Percentiles rank a stretch among this genome's conserved stretches.
Conservation (phyloP, 1,140 invertebrate species). For the Phenacoccus solenopsis region DNA sequence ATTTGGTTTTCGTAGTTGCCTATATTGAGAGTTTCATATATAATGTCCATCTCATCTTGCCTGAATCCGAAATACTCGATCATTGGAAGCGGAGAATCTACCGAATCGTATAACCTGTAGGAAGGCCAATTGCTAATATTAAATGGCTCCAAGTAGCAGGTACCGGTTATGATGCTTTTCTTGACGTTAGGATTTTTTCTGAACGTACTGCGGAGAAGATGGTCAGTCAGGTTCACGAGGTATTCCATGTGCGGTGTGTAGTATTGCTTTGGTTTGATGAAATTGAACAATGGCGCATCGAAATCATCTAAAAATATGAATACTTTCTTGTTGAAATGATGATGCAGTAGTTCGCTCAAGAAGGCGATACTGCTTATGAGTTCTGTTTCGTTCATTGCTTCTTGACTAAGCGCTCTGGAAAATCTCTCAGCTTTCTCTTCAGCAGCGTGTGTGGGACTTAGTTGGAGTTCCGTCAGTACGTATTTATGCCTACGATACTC, state of each 20-base stretch:
- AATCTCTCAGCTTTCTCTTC: no score
- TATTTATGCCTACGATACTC: no score
- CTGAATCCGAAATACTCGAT: neutral
- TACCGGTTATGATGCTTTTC: neutral
- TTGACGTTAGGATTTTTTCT: neutral
- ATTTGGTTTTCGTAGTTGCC: neutral
- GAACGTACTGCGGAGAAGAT: neutral
- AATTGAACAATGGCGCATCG: neutral
- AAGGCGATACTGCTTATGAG: neutral
- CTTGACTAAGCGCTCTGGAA: no score
- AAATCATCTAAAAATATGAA: slow-evolving; percentile 3
- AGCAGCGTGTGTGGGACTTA: no score
- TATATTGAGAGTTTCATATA: neutral
- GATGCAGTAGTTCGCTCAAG: neutral
- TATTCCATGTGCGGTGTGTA: neutral
- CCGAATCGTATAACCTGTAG: neutral
- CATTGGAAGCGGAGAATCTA: neutral
- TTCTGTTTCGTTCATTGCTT: neutral
- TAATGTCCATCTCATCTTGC: neutral
- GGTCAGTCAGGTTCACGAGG: neutral
- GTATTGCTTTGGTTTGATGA: neutral
- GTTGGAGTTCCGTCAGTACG: no score
- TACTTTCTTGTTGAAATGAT: neutral
- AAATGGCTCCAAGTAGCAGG: neutral
- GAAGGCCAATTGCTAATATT: neutral